Evolutionary conservation across 2,888 invertebrate species (phyloP).

Genomic region (Teleogryllus oceanicus): DNA sequence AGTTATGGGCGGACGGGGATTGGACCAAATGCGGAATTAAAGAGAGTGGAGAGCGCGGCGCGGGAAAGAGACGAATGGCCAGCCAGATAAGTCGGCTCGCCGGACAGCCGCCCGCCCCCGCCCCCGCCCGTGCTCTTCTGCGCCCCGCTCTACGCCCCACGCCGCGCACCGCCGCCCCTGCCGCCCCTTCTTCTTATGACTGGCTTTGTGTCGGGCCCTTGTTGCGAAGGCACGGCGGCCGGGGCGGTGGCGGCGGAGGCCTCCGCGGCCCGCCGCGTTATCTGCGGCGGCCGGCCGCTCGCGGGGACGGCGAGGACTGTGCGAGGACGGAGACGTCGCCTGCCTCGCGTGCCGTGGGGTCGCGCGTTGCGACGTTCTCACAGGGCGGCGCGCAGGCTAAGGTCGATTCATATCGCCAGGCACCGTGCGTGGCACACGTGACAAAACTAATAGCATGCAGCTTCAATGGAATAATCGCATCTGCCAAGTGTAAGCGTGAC

Average conservation of each 20-base stretch:
- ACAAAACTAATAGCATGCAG: no score
- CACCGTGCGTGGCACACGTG: no score
- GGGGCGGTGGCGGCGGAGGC: not conserved
- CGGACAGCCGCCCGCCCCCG: not conserved
- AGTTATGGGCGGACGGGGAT: slow-evolving; percentile 18
- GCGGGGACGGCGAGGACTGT: not conserved
- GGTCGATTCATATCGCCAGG: no score
- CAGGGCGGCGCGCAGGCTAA: no score
- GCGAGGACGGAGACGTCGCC: not conserved
- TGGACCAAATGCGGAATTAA: slow-evolving; percentile 18
- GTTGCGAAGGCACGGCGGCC: not conserved
- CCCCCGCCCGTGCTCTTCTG: not conserved
- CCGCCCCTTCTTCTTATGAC: not conserved
- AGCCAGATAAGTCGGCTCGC: slow-evolving; percentile 18
- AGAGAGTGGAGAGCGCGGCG: slow-evolving; percentile 10
- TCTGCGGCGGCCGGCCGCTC: not conserved
- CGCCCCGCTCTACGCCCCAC: not conserved
- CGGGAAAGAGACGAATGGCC: slow-evolving; percentile 18
- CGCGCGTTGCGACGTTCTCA: no score
- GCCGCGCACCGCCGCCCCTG: not conserved
- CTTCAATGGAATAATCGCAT: no score
- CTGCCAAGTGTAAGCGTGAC: no score
- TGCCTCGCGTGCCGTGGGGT: no score
- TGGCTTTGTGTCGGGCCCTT: not conserved
- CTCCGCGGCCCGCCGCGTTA: not conserved